Base-by-base conservation (phyloP, 2,113 vertebrate genomes). In the Danionella cerebrum region DNA sequence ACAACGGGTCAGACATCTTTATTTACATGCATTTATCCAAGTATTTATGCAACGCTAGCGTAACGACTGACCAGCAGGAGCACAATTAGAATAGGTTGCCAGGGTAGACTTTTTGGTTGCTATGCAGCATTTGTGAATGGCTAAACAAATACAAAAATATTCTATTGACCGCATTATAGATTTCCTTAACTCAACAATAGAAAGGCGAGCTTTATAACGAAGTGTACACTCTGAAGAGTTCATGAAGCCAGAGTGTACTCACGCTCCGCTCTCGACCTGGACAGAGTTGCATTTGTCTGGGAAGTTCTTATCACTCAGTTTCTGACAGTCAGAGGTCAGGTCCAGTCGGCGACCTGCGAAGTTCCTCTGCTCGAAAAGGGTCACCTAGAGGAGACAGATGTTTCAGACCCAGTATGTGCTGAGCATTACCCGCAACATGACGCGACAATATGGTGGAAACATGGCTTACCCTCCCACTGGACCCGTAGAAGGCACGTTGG, bases 401-500 rank as follows among this genome's bases (percentile, higher is more conserved):
- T 19, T 13, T 52, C 7, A 60, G 3, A 38, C 41, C 1, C 38
- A 14, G 7, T 16, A 10, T 44, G 12, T 44, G 11, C 27, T 19
- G 16, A 60, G n/a, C n/a, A n/a, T n/a, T n/a, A n/a, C n/a, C n/a
- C n/a, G n/a, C n/a, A n/a, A n/a, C n/a, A n/a, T n/a, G n/a, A n/a
- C n/a, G n/a, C 3, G 14, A 60, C 3, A 44, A 4, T 9, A 27
- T 3, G 10, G 16, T 18, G 12, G 25, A 42, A 29, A 29, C 5
- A 0, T 13, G n/a, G n/a, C 85, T 89, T 80, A 89, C 88, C 83
- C 81, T 86, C 75, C 88, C 89, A 79, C 80, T 85, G 84, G 87
- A 88, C 84, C 88, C 86, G 60, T 89, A 89, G 78, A 89, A 90
- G 77, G 85, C 85, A 80, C 86, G 87, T 88, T 89, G 86, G 86